Evolutionary conservation across 2,888 invertebrate genomes (phyloP).

Genomic region (Drosophila helvetica): DNA sequence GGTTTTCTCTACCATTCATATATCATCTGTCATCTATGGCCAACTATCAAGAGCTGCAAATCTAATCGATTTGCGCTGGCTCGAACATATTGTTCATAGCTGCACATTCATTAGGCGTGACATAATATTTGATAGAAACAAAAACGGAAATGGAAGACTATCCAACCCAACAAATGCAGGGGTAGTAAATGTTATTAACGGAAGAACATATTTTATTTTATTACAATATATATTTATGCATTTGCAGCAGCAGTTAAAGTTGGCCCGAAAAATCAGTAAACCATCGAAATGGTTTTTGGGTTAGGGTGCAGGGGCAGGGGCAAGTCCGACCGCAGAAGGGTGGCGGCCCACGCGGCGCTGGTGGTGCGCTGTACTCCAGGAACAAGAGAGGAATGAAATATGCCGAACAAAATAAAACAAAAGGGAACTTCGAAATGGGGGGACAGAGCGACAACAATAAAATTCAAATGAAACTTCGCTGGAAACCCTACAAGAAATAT

Average conservation of each 20-base stretch:
- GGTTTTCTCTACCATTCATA: conserved; percentile 1
- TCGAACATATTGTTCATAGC: conserved; percentile 33
- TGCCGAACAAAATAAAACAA: conserved; percentile 35
- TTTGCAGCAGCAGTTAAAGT: conserved; percentile 4
- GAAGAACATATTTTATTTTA: conserved; percentile 37
- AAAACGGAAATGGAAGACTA: conserved; percentile 37
- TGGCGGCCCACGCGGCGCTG: conserved; percentile 39
- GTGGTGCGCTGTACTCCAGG: conserved; percentile 35
- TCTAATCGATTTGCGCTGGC: conserved; percentile 22
- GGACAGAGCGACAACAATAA: conserved; percentile 59
- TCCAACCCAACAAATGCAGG: conserved; percentile 44
- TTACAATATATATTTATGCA: neutral
- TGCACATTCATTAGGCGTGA: conserved; percentile 41
- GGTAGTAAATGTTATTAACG: conserved; percentile 11
- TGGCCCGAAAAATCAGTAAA: conserved; percentile 50
- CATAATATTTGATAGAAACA: conserved; percentile 46
- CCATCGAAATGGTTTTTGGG: conserved; percentile 53
- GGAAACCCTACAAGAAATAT: conserved; percentile 83
- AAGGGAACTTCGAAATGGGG: conserved; percentile 51
- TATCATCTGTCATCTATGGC: neutral
- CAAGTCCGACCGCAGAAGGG: conserved; percentile 18
- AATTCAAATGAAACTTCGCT: conserved; percentile 80
- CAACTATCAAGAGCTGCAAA: conserved; percentile 17
- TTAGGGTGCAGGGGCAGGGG: conserved; percentile 6
- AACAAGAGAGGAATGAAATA: conserved; percentile 4